These are phyloP conservation scores for Augochlorella aurata DNA, from an alignment of 2,888 invertebrate genomes.

Conservation along the genomic window DNA sequence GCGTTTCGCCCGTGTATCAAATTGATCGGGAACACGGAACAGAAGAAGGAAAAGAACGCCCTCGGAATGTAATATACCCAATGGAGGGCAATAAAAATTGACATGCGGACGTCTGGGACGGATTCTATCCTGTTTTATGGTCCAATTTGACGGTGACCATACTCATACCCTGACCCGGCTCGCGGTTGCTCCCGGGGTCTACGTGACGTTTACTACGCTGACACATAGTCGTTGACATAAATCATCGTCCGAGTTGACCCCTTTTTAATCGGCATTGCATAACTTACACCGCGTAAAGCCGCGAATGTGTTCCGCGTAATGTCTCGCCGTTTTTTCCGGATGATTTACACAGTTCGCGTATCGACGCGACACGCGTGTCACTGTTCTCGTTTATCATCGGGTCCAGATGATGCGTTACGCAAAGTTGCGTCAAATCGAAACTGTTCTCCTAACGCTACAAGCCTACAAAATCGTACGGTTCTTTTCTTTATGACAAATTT, in stretches of 20 bases:
- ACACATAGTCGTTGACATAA: slow-evolving; percentile 70
- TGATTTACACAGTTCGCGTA: background rate
- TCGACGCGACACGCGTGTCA: background rate
- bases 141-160: slow-evolving; percentile 45
- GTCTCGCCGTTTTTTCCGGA: background rate
- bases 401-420: background rate
- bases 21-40: background rate
- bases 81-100: slow-evolving; percentile 47
- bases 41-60: background rate
- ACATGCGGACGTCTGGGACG: slow-evolving; percentile 35
- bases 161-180: slow-evolving; percentile 26
- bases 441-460: too few relatives aligned
- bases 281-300: slow-evolving; percentile 38
- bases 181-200: slow-evolving; percentile 41
- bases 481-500: too few relatives aligned
- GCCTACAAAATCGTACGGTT: too few relatives aligned
- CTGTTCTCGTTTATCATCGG: background rate
- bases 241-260: slow-evolving; percentile 73
- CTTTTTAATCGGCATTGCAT: slow-evolving; percentile 68
- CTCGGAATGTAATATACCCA: slow-evolving; percentile 17
- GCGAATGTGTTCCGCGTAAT: slow-evolving; percentile 41
- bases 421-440: background rate
- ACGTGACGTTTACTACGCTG: slow-evolving; percentile 49
- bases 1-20: background rate
- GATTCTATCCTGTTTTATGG: slow-evolving; percentile 47